A percentile compares a stretch with the other conserved stretches of the same genome.
Conservation (phyloP, 2,113 vertebrate species). For the Sminthopsis crassicaudata region DNA sequence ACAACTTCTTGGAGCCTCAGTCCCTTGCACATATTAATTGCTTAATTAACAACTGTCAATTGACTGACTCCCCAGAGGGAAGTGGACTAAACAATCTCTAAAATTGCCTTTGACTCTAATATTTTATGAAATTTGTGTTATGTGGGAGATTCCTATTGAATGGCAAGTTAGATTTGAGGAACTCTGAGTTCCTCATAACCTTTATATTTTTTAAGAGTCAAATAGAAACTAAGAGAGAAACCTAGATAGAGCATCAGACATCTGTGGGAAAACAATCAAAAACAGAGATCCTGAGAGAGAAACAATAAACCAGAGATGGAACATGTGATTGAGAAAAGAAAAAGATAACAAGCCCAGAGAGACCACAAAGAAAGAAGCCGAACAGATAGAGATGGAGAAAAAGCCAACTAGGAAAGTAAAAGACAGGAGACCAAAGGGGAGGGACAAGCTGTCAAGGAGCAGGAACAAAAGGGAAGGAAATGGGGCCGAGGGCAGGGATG, state of each 20-base stretch:
- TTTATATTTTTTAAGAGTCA: neutral
- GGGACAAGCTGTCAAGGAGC: neutral
- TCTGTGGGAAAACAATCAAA: neutral
- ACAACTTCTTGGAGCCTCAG: neutral
- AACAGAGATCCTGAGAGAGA: neutral
- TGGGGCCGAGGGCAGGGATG: neutral
- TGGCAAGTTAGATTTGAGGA: neutral
- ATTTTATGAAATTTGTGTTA: neutral
- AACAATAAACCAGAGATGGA: neutral
- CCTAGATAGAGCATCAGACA: neutral
- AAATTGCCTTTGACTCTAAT: neutral
- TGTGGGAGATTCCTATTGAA: neutral
- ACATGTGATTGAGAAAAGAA: neutral
- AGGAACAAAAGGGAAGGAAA: neutral
- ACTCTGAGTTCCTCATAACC: neutral
- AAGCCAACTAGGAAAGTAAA: neutral
- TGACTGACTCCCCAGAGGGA: neutral
- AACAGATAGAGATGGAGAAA: neutral
- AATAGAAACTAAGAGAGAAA: conserved; percentile 21
- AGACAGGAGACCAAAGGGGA: too few relatives aligned
- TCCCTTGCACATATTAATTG: too few relatives aligned
- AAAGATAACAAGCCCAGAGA: conserved; percentile 13
- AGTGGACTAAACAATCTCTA: neutral
- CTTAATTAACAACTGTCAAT: neutral
- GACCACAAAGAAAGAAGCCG: neutral